A percentile compares a stretch with the other conserved stretches of the same genome.
Evolutionary conservation across 2,113 vertebrate species (phyloP).

Genomic region (Aphelocoma coerulescens): DNA sequence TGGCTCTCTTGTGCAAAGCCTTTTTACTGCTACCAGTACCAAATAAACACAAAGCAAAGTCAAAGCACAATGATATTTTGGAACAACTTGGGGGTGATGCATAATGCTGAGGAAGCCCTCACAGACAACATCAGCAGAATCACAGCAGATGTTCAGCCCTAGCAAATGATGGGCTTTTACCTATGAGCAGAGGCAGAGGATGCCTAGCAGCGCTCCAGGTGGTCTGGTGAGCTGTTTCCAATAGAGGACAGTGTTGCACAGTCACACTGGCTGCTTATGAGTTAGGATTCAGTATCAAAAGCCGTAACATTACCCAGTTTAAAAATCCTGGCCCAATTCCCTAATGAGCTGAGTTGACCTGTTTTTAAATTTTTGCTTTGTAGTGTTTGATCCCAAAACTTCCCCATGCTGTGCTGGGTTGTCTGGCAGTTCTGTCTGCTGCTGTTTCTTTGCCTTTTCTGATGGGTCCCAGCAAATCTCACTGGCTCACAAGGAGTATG

Average conservation of each 20-base stretch:
- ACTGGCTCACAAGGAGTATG: neutral
- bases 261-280: neutral
- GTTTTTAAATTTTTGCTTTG: neutral
- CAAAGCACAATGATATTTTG: neutral
- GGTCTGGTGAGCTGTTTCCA: slow-evolving; percentile 20
- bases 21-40: neutral
- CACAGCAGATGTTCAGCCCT: neutral
- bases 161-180: neutral
- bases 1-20: slow-evolving; percentile 26
- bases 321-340: neutral
- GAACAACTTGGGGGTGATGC: neutral
- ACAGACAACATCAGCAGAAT: neutral
- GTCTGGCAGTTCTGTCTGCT: neutral
- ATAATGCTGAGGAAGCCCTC: neutral
- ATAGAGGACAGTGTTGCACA: slow-evolving; percentile 56
- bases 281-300: neutral
- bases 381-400: neutral
- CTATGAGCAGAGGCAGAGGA: neutral
- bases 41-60: neutral
- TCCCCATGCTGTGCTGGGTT: rapidly evolving
- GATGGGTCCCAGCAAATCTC: neutral
- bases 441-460: neutral
- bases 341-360: neutral
- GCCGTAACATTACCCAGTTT: neutral
- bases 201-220: neutral